phyloP scores from a whole-genome alignment of 23 tunicate genomes.

The Oikopleura albicans region DNA sequence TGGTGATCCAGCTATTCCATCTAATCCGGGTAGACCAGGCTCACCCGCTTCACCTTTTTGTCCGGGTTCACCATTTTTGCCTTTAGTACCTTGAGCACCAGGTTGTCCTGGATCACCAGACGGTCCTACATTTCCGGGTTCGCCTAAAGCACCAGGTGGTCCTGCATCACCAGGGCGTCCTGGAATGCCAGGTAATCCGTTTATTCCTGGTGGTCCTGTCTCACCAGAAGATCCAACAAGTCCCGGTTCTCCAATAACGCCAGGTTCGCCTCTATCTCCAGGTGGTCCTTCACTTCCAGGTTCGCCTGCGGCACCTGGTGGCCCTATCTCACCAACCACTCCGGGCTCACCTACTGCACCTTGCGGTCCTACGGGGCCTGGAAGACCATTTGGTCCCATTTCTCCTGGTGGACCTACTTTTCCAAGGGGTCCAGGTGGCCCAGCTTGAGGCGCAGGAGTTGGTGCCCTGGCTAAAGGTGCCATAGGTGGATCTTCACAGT shows the following conservation, averaged over 20 bases:
- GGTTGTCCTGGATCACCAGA: constrained; percentile 78
- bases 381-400: too few relatives aligned
- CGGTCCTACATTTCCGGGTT: constrained; percentile 76
- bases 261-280: too few relatives aligned
- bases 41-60: constrained; percentile 57
- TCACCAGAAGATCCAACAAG: constrained; percentile 78
- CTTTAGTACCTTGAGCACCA: constrained; percentile 76
- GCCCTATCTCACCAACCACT: constrained; percentile 54
- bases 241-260: constrained; percentile 56
- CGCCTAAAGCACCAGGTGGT: constrained; percentile 39
- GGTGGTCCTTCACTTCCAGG: too few relatives aligned
- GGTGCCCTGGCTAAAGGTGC: too few relatives aligned
- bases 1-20: constrained; percentile 48
- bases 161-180: constrained; percentile 69
- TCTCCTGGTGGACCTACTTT: too few relatives aligned
- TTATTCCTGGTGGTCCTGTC: too few relatives aligned
- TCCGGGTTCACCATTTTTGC: constrained; percentile 48
- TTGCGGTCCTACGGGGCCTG: too few relatives aligned
- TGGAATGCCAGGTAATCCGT: constrained; percentile 84
- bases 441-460: too few relatives aligned
- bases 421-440: too few relatives aligned
- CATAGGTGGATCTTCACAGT: too few relatives aligned
- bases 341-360: too few relatives aligned
- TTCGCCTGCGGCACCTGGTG: too few relatives aligned
- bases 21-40: constrained; percentile 50